Percentiles rank a stretch among this genome's conserved stretches.
These are phyloP conservation scores for Nanorana parkeri DNA, from an alignment of 2,113 vertebrate species.

Conservation along the genomic window DNA sequence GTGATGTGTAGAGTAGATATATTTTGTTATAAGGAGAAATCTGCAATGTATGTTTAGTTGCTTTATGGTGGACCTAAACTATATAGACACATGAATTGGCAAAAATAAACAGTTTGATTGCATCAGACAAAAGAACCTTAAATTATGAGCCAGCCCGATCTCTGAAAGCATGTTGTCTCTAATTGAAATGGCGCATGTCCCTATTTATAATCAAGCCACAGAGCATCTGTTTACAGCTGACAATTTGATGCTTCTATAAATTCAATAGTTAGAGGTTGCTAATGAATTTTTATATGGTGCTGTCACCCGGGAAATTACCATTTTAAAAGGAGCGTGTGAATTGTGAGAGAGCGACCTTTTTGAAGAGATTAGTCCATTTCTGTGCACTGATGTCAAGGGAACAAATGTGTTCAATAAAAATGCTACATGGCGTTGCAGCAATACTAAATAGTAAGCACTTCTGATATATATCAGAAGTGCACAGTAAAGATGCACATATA, in stretches of 20 bases:
- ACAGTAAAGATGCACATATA: too few species aligned
- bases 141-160: background rate
- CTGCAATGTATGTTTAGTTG: background rate
- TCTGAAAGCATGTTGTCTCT: background rate
- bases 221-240: constrained; percentile 42
- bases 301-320: constrained; percentile 48
- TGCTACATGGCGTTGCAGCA: constrained; percentile 3
- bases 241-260: constrained; percentile 30
- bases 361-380: constrained; percentile 43
- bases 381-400: constrained; percentile 17
- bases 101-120: background rate
- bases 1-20: background rate
- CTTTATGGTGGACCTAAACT: background rate
- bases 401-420: constrained; percentile 34
- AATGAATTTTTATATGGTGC: constrained; percentile 47
- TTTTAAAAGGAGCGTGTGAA: constrained; percentile 28
- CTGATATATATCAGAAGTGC: background rate
- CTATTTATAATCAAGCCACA: constrained; percentile 8
- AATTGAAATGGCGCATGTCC: constrained; percentile 19
- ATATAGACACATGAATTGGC: background rate
- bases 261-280: constrained; percentile 45
- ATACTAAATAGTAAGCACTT: constrained; percentile 30
- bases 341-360: constrained; percentile 38
- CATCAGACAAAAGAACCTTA: background rate
- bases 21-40: too few species aligned